Conservation (phyloP, 2,113 vertebrate genomes). For the Emydura subglobosa region DNA sequence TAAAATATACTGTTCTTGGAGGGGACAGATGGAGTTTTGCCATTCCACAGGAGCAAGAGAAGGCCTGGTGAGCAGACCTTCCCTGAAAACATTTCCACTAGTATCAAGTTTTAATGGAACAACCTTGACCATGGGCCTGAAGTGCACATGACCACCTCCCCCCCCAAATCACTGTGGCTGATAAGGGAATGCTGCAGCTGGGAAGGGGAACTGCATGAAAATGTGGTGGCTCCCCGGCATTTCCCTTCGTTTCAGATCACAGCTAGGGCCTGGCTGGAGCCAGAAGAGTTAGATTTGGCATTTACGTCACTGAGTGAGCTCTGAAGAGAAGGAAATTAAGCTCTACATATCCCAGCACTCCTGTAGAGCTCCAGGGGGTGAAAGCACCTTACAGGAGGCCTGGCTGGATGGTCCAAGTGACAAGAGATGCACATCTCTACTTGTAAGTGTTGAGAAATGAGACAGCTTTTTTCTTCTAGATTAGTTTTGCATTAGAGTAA, state of each 20-base stretch:
- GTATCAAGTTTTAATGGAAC: not conserved
- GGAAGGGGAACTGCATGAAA: no score
- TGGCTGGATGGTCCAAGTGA: not conserved
- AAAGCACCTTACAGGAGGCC: not conserved
- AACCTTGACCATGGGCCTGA: not conserved
- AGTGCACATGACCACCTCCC: not conserved
- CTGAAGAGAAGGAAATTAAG: not conserved
- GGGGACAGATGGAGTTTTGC: not conserved
- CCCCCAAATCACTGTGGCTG: no score
- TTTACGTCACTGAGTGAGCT: not conserved
- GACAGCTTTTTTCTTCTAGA: not conserved
- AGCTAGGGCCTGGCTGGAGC: no score
- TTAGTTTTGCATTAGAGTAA: not conserved
- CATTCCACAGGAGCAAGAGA: not conserved
- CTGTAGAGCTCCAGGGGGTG: not conserved
- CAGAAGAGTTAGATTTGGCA: not conserved
- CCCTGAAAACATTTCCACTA: not conserved
- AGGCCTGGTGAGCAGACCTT: not conserved
- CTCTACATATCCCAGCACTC: fast-evolving
- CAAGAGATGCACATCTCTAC: not conserved
- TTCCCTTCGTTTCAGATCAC: no score
- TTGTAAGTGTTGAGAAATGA: not conserved
- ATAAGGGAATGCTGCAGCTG: no score
- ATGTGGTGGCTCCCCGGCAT: not conserved
- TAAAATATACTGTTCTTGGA: not conserved